A percentile compares a stretch with the other conserved stretches of the same genome.
Evolutionary conservation across 1,140 invertebrate genomes (phyloP).

Genomic region (Drosophila watanabei): DNA sequence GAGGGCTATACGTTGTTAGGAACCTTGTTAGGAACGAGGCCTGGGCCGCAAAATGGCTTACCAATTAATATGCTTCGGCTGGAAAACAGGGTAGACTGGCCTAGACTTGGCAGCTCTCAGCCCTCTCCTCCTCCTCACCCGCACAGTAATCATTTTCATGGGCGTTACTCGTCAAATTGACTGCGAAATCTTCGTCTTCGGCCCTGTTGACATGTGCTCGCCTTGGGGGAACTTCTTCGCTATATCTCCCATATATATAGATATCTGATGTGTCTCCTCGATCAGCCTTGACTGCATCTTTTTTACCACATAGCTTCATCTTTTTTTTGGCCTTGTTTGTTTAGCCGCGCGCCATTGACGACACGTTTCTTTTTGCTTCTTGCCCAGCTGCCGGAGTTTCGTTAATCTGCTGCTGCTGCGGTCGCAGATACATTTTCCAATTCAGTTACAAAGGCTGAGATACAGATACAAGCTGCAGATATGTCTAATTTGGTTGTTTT

Average conservation of each 20-base stretch:
- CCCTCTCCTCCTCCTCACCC: slow-evolving; percentile 18
- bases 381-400: slow-evolving; percentile 48
- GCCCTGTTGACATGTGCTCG: slow-evolving; percentile 52
- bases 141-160: slow-evolving; percentile 65
- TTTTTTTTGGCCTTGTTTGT: slow-evolving; percentile 56
- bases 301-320: slow-evolving; percentile 27
- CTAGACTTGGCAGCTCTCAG: not conserved
- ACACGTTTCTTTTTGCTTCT: slow-evolving; percentile 43
- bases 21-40: slow-evolving; percentile 56
- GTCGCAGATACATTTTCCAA: slow-evolving; percentile 26
- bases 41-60: slow-evolving; percentile 49
- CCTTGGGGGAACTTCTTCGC: slow-evolving; percentile 1
- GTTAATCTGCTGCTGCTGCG: slow-evolving; percentile 44
- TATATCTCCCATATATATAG: too few species aligned
- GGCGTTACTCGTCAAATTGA: slow-evolving; percentile 76
- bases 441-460: slow-evolving; percentile 9
- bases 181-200: slow-evolving; percentile 71
- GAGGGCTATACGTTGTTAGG: slow-evolving; percentile 31
- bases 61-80: slow-evolving; percentile 67
- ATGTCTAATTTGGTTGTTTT: slow-evolving; percentile 32
- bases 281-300: slow-evolving; percentile 63
- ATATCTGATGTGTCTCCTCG: not conserved
- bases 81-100: slow-evolving; percentile 24
- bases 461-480: slow-evolving; percentile 5
- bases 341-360: slow-evolving; percentile 73